Conservation (phyloP, 92 coral and sea anemone species). For the Pocillopora meandrina region DNA sequence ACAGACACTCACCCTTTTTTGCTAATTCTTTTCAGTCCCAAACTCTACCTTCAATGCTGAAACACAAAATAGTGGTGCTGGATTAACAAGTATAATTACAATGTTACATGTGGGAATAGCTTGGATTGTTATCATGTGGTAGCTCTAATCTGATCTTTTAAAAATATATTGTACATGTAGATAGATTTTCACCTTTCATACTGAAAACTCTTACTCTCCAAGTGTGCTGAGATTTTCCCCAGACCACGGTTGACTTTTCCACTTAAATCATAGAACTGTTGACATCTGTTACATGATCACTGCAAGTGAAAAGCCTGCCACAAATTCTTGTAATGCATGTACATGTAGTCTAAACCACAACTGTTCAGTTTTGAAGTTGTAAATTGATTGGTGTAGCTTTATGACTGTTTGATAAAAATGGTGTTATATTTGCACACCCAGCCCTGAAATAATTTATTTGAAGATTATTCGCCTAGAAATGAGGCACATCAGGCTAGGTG, state of each 20-base stretch:
- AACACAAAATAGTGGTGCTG: neutral
- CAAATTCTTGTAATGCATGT: neutral
- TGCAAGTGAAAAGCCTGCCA: neutral
- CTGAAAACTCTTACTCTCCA: neutral
- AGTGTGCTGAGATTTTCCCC: too few species aligned
- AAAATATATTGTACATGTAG: neutral
- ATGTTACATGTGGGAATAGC: neutral
- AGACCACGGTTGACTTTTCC: too few species aligned
- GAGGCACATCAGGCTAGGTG: neutral
- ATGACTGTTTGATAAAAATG: neutral
- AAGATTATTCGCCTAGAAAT: neutral
- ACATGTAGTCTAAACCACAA: neutral
- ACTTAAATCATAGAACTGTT: too few species aligned
- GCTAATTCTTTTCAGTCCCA: neutral
- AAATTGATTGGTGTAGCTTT: conserved; percentile 7
- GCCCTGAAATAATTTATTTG: neutral
- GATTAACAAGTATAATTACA: neutral
- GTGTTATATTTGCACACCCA: too few species aligned
- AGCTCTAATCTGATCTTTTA: neutral
- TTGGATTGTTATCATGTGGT: neutral
- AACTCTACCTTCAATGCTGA: neutral
- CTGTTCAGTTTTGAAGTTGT: neutral
- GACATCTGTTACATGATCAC: too few species aligned
- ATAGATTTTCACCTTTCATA: neutral
- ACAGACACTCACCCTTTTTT: too few species aligned